phyloP scores from a whole-genome alignment of 2,888 invertebrate species.

The Oligia fasciuncula region DNA sequence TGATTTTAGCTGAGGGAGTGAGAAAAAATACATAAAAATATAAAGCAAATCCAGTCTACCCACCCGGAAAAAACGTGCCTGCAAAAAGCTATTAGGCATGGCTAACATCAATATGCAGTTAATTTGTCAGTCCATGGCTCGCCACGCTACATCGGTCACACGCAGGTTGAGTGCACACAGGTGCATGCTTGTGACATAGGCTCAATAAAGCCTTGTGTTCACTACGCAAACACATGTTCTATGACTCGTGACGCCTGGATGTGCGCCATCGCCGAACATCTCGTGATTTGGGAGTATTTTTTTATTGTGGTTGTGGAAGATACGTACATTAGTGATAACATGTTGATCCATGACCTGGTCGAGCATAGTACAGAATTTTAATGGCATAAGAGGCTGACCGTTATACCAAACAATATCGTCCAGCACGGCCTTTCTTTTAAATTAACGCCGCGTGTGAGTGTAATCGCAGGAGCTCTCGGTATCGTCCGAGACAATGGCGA shows the following conservation, averaged over 20 bases:
- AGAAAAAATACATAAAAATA: neutral
- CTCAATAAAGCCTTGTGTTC: neutral
- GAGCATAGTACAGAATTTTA: too few relatives aligned
- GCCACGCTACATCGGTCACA: neutral
- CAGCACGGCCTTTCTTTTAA: too few relatives aligned
- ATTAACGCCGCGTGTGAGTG: too few relatives aligned
- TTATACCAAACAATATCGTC: too few relatives aligned
- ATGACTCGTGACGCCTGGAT: neutral
- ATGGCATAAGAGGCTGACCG: too few relatives aligned
- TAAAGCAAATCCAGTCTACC: neutral
- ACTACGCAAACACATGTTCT: neutral
- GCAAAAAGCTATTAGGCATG: neutral
- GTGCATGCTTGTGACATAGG: neutral
- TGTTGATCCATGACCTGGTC: too few relatives aligned
- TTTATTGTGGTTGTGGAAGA: neutral
- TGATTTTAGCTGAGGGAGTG: neutral
- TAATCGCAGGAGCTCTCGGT: too few relatives aligned
- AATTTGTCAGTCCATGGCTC: neutral
- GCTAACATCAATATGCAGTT: constrained; percentile 8
- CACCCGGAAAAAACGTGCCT: neutral
- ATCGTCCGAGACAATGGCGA: too few relatives aligned
- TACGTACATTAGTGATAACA: too few relatives aligned
- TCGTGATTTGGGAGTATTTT: neutral
- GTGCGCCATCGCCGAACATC: neutral
- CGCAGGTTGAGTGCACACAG: constrained; percentile 4